Evolutionary conservation across 2,797 vertebrate species (phyloP), one percentile per base, ranked within the genome.

Genomic region (Leuciscus waleckii): DNA sequence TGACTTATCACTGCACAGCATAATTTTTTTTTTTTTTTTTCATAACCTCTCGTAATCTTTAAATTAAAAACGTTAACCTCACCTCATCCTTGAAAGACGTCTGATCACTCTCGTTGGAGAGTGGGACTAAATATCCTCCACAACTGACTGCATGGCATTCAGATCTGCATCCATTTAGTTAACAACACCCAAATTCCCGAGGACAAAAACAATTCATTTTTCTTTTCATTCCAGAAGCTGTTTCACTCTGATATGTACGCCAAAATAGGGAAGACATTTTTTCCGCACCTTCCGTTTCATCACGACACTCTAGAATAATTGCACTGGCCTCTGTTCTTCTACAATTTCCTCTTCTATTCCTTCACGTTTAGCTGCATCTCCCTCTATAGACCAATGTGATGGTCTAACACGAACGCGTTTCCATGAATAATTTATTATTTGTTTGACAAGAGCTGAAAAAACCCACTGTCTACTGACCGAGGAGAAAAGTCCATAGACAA

Each of bases 341-440:
- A 54, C 37, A 76, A 81, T 77, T 49, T 70, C 13, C 32, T 39
- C 16, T 77, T 83, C 58, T 32, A 8, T 76, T 83, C 39, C 9
- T 11, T 23, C 43, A 61, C 5, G 1, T 84, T 77, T 65, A 80
- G 67, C 19, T 43, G 67, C 58, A 63, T 77, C 69, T 61, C 74
- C 63, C 16, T 56, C 58, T 79, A 5, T 23, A 61, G 26, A 74
- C 21, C 26, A 58, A 70, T 41, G 75, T 77, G 74, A 86, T 51
- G 71, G 67, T 65, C 78, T 82, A 68, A 85, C 78, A 84, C 35
- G 49, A 23, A 54, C 17, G 39, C n/a, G 77, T 73, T 49, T 2
- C 21, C 23, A 81, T 92, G 70, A 91, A 92, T 90, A 29, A 90
- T 91, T 81, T n/a, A 90, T 51, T 78, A 29, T 81, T 85, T 79